Evolutionary conservation across 2,888 invertebrate genomes (phyloP).

Genomic region (Metallyticus violacea): DNA sequence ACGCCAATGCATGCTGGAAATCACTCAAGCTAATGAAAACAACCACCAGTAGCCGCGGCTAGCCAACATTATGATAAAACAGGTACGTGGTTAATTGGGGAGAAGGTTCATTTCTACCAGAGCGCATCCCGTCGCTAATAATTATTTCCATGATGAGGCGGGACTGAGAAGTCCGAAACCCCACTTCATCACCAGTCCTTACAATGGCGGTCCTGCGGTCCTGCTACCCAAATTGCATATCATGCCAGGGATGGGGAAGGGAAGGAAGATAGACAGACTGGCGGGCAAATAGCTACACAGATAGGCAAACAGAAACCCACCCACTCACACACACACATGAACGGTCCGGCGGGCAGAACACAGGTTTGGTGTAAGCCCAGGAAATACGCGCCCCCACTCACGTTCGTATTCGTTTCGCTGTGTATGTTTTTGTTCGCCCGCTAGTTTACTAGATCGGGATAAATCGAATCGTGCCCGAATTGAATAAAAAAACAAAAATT

Average conservation of each 20-base stretch:
- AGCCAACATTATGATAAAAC: background rate
- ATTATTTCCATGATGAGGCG: background rate
- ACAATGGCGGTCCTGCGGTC: background rate
- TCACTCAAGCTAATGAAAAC: no score
- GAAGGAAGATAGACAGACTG: no score
- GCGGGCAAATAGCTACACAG: background rate
- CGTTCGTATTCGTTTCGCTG: background rate
- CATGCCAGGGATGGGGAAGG: background rate
- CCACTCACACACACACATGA: no score
- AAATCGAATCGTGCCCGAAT: slow-evolving; percentile 15
- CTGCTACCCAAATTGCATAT: background rate
- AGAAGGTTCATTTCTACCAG: background rate
- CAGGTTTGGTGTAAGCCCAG: background rate
- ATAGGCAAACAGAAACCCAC: background rate
- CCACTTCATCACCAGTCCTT: no score
- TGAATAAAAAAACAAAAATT: slow-evolving; percentile 2
- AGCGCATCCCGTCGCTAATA: background rate
- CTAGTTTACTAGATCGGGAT: slow-evolving; percentile 5
- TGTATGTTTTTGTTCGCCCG: background rate
- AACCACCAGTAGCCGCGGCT: no score
- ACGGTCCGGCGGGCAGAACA: background rate
- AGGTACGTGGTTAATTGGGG: background rate
- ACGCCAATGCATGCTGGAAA: no score
- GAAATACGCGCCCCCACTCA: background rate
- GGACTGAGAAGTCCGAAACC: background rate